phyloP scores from a whole-genome alignment of 2,888 invertebrate species.

The Nomada ferruginata region DNA sequence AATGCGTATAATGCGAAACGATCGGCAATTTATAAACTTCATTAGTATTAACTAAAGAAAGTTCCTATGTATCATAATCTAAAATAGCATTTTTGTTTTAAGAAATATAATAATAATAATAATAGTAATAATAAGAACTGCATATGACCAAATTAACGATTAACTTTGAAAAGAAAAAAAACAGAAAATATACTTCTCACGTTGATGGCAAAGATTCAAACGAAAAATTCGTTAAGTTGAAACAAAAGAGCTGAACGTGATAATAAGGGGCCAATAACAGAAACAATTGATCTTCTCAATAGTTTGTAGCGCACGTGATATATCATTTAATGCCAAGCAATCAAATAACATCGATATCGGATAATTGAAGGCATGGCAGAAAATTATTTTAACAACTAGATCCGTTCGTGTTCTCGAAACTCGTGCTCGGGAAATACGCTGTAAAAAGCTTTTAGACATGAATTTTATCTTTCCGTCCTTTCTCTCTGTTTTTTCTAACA shows the following conservation, averaged over 20 bases:
- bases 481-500: background rate
- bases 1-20: background rate
- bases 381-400: slow-evolving; percentile 32
- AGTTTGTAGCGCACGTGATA: slow-evolving; percentile 19
- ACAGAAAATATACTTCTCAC: background rate
- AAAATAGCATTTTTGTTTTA: background rate
- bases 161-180: background rate
- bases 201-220: background rate
- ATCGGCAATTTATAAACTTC: background rate
- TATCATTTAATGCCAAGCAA: slow-evolving; percentile 36
- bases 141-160: background rate
- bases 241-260: background rate
- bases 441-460: slow-evolving; percentile 11
- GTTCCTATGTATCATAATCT: background rate
- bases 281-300: slow-evolving; percentile 21
- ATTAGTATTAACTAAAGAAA: background rate
- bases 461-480: background rate
- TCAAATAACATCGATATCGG: slow-evolving; percentile 26
- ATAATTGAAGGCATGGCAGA: slow-evolving; percentile 33
- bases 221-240: background rate
- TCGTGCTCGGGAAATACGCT: slow-evolving; percentile 2
- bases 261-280: background rate
- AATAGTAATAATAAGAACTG: background rate
- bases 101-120: background rate
- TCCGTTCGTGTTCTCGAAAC: slow-evolving; percentile 5